phyloP scores from a whole-genome alignment of 2,888 invertebrate genomes.

The Sarcophaga carnaria region DNA sequence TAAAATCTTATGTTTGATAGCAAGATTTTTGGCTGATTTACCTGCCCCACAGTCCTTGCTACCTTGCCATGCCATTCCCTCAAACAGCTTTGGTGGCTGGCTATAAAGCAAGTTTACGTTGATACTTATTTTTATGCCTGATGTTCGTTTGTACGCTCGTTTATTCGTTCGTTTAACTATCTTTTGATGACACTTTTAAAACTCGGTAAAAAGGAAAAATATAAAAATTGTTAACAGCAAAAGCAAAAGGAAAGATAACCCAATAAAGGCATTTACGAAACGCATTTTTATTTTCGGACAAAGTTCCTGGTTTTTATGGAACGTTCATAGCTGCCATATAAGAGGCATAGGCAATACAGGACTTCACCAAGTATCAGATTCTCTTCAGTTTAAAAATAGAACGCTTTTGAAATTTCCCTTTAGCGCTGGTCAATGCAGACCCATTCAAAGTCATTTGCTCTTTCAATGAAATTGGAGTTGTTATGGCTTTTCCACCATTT shows the following conservation, averaged over 20 bases:
- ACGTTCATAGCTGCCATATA: too few species aligned
- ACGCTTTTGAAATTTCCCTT: too few species aligned
- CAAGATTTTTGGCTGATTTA: constrained; percentile 59
- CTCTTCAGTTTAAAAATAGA: too few species aligned
- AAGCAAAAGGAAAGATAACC: not conserved
- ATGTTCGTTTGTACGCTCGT: not conserved
- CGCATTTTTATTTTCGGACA: not conserved
- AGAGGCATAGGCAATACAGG: too few species aligned
- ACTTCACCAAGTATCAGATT: too few species aligned
- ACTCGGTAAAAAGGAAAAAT: not conserved
- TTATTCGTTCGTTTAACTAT: constrained; percentile 54
- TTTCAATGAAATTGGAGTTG: too few species aligned
- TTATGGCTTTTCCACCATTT: too few species aligned
- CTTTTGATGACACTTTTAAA: constrained; percentile 61
- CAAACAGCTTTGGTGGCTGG: too few species aligned
- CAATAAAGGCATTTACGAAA: not conserved
- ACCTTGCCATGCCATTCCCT: not conserved
- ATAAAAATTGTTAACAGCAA: not conserved
- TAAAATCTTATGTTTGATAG: constrained; percentile 59
- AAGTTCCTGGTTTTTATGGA: not conserved
- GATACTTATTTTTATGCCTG: constrained; percentile 5
- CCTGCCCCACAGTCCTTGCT: not conserved
- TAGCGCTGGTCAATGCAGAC: too few species aligned
- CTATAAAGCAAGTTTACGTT: constrained; percentile 2
- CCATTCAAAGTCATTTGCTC: too few species aligned